A percentile compares a stretch with the other conserved stretches of the same genome.
phyloP scores from a whole-genome alignment of 2,113 vertebrate species.

The Pagrus major region DNA sequence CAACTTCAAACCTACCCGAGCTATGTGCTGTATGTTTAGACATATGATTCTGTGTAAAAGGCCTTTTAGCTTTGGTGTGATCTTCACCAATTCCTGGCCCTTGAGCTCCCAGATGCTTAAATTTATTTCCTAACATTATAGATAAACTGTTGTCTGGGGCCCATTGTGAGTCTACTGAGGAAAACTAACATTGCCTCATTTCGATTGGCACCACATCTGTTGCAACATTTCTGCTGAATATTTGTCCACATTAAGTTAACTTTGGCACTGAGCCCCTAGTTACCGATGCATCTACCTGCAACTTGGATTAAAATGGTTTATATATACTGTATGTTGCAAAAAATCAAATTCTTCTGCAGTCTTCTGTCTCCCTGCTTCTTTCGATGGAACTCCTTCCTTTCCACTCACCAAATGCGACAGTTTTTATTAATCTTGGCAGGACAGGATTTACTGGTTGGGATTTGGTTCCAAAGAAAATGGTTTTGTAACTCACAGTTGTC shows the following conservation, averaged over 20 bases:
- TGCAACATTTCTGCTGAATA: background rate
- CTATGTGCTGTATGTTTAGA: background rate
- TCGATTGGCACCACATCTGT: conserved; percentile 1
- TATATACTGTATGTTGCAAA: background rate
- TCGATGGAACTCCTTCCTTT: background rate
- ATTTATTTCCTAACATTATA: background rate
- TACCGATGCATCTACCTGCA: background rate
- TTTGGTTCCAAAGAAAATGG: background rate
- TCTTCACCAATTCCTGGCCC: background rate
- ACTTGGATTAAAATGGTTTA: background rate
- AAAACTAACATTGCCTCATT: background rate
- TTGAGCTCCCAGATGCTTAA: background rate
- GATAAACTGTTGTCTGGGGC: background rate
- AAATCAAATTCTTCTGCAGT: background rate
- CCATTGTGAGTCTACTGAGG: background rate
- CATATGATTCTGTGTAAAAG: background rate
- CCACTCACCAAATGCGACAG: background rate
- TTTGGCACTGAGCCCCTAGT: background rate
- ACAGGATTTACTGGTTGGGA: background rate
- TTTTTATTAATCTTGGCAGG: background rate
- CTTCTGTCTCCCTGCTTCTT: background rate
- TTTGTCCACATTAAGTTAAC: background rate
- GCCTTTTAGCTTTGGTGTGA: background rate
- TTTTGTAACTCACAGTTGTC: conserved; percentile 33
- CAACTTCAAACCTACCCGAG: background rate